Conservation (phyloP, 2,113 vertebrate genomes). For the Rhinolophus ferrumequinum region DNA sequence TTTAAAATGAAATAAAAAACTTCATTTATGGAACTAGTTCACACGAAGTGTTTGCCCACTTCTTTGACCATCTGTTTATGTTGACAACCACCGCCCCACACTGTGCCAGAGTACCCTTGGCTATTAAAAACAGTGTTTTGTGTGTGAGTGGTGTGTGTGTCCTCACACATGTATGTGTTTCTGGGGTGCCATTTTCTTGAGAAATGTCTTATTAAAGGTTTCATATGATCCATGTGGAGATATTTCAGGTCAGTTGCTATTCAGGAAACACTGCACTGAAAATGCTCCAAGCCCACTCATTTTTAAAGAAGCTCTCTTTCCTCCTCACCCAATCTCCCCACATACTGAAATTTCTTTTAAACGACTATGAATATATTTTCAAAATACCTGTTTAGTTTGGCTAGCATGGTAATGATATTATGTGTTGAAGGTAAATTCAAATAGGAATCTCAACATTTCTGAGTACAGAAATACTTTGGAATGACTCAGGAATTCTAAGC, state of each 20-base stretch:
- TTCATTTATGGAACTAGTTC: constrained; percentile 88
- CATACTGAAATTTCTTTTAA: constrained; percentile 38
- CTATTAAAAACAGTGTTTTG: constrained; percentile 86
- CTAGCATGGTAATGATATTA: neutral
- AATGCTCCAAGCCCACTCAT: neutral
- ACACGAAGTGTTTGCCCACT: constrained; percentile 88
- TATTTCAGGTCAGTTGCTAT: constrained; percentile 76
- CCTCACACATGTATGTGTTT: constrained; percentile 80
- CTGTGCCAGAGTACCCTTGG: constrained; percentile 90
- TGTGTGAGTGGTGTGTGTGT: constrained; percentile 80
- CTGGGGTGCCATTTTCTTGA: constrained; percentile 74
- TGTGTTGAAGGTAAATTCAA: constrained; percentile 45
- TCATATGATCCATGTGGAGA: constrained; percentile 60
- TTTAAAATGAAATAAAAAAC: constrained; percentile 87
- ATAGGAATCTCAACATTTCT: constrained; percentile 29
- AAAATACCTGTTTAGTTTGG: constrained; percentile 62
- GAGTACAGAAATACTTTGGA: constrained; percentile 19
- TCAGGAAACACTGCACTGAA: constrained; percentile 63
- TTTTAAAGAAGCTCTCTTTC: constrained; percentile 10
- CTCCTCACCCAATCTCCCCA: neutral
- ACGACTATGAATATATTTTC: constrained; percentile 1
- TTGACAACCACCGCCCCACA: constrained; percentile 88
- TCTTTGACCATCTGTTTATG: constrained; percentile 91
- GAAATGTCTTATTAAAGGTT: constrained; percentile 78
- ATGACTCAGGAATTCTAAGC: constrained; percentile 41